phyloP scores from a whole-genome alignment of 1,140 invertebrate genomes.

The Thaumetopoea pityocampa region DNA sequence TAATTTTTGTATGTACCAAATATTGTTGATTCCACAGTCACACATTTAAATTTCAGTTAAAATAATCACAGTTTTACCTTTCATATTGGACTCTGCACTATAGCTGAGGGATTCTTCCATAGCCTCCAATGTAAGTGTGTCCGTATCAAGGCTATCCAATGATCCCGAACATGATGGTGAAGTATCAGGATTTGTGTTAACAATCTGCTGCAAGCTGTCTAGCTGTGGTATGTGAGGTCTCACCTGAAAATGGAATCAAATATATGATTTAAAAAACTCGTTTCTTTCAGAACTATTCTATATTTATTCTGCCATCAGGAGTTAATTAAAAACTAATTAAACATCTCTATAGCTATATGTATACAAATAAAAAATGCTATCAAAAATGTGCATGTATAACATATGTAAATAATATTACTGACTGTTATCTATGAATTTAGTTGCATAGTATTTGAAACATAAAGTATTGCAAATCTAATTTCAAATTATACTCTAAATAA shows the following conservation, averaged over 20 bases:
- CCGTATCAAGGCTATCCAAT: constrained; percentile 64
- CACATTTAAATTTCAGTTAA: constrained; percentile 8
- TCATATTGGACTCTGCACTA: constrained; percentile 61
- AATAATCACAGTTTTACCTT: constrained; percentile 40
- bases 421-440: no score
- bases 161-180: constrained; percentile 64
- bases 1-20: no score
- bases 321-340: no score
- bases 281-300: not conserved
- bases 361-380: no score
- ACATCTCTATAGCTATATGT: no score
- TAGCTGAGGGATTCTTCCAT: constrained; percentile 70
- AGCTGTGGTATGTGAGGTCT: constrained; percentile 80
- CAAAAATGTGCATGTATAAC: no score
- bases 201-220: constrained; percentile 51
- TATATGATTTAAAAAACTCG: no score
- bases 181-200: constrained; percentile 57
- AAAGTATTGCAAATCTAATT: no score
- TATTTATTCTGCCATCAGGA: no score
- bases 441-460: no score
- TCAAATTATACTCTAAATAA: no score
- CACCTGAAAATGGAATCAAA: constrained; percentile 63
- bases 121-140: constrained; percentile 61
- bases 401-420: no score
- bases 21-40: not conserved